These are phyloP conservation scores for Mormyrus hasselquistii DNA, from an alignment of 2,797 vertebrate genomes.

Conservation along the genomic window DNA sequence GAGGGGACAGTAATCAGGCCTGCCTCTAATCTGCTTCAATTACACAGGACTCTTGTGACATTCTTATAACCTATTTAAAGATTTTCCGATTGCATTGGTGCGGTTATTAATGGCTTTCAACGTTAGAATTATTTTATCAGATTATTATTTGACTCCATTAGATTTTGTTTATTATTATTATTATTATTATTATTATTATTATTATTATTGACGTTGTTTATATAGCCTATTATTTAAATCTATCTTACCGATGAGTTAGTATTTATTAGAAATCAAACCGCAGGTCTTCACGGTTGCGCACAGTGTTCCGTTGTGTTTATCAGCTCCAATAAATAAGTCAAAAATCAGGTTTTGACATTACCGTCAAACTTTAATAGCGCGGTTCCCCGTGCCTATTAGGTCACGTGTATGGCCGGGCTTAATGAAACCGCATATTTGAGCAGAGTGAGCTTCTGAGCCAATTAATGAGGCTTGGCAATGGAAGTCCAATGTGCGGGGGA, in stretches of 20 bases:
- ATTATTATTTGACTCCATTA: background rate
- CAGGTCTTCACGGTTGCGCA: background rate
- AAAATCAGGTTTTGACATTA: conserved; percentile 7
- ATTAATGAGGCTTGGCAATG: conserved; percentile 24
- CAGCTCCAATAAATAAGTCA: conserved; percentile 14
- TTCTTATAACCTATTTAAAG: background rate
- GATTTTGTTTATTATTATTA: background rate
- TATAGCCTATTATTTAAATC: background rate
- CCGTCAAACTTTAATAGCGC: conserved; percentile 14
- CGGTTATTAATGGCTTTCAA: background rate
- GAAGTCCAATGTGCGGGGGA: conserved; percentile 16
- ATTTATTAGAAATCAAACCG: background rate
- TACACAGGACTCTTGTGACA: background rate
- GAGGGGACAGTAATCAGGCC: background rate
- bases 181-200: background rate
- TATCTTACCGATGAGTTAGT: background rate
- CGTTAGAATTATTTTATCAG: background rate
- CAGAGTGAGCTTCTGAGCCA: conserved; percentile 30
- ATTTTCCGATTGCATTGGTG: background rate
- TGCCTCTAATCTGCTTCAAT: background rate
- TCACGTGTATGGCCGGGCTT: conserved; percentile 29
- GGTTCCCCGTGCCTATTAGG: conserved; percentile 5
- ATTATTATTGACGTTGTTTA: background rate
- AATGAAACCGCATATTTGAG: conserved; percentile 18
- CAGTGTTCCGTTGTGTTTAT: background rate